Percentiles rank a stretch among this genome's conserved stretches.
Conservation (phyloP, 2,113 vertebrate species). For the Nothoprocta perdicaria region DNA sequence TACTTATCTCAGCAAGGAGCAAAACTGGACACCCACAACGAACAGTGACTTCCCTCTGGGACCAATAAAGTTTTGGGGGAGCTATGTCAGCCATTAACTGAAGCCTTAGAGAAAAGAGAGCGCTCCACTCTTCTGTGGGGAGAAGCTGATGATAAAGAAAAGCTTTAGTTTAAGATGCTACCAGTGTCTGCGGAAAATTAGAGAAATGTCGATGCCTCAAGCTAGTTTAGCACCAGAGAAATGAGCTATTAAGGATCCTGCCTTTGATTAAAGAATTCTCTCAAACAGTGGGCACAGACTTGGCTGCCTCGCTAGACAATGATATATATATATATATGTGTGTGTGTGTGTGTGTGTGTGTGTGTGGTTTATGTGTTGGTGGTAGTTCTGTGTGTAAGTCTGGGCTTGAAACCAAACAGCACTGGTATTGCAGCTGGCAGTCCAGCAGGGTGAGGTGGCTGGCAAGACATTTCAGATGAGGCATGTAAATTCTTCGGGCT, state of each 20-base stretch:
- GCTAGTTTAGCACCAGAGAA: not conserved
- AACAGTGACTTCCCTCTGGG: not conserved
- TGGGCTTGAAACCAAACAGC: not conserved
- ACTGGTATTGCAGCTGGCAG: not conserved
- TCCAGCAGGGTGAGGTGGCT: not conserved
- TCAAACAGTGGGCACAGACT: not conserved
- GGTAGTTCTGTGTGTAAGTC: not conserved
- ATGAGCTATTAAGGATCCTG: not conserved
- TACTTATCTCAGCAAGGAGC: not conserved
- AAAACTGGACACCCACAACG: not conserved
- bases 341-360: no score
- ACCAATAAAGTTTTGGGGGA: not conserved
- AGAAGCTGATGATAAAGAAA: not conserved
- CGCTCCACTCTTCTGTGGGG: not conserved
- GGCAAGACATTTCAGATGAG: not conserved
- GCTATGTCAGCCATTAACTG: not conserved
- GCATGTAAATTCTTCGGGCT: not conserved
- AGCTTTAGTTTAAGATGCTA: not conserved
- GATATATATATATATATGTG: not conserved
- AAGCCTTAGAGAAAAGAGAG: not conserved
- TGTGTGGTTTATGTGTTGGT: not conserved
- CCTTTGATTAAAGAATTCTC: not conserved
- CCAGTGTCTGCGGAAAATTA: not conserved
- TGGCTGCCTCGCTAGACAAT: not conserved
- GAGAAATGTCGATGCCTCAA: not conserved